Base-by-base conservation (phyloP, 2,888 invertebrate species). In the Lottia gigantea region DNA sequence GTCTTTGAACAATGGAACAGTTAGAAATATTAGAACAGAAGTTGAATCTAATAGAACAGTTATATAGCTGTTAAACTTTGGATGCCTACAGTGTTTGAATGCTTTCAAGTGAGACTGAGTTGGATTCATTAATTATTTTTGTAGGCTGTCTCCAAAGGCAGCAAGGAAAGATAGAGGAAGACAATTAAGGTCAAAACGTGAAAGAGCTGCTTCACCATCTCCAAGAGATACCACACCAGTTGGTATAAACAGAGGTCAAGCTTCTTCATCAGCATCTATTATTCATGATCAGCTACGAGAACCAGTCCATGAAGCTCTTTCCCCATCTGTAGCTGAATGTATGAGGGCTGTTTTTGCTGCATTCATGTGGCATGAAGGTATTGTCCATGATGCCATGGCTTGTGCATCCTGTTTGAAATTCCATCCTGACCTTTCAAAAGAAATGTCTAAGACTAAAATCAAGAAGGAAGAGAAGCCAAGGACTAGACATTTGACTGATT, bases 321-420 rank as follows among this genome's bases (percentile, higher is more conserved):
- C 96, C 77, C 96, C 97, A 0, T 95, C 96, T 0, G 94, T 96
- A 68, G 96, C 96, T 0, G 96, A 97, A 88, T 94, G 95, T 80
- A 89, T 97, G 26, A 90, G 98, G n/a, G 95, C 97, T 0, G 95
- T 97, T 7, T 98, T 98, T 89, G 97, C 98, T 0, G 96, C 98
- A 0, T 93, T 98, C 81, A 90, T 98, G 1, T 98, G 98, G 97
- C 98, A 98, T 86, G 97, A 98, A 90, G 95, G 97, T 16, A 93
- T 98, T 64, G 97, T 98, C 0, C 97, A 97, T 87, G 98, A 98
- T 88, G 97, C 98, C 8, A 98, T 98, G 93, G 97, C 98, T 0
- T 97, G 97, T 86, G 96, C 98, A 0, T 95, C 97, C 0, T 98
- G 96, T 87, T 91, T 98, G 12, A 97, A 97, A 89, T 98, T 98